Conservation (phyloP, 2,113 vertebrate genomes). For the Agapornis roseicollis region DNA sequence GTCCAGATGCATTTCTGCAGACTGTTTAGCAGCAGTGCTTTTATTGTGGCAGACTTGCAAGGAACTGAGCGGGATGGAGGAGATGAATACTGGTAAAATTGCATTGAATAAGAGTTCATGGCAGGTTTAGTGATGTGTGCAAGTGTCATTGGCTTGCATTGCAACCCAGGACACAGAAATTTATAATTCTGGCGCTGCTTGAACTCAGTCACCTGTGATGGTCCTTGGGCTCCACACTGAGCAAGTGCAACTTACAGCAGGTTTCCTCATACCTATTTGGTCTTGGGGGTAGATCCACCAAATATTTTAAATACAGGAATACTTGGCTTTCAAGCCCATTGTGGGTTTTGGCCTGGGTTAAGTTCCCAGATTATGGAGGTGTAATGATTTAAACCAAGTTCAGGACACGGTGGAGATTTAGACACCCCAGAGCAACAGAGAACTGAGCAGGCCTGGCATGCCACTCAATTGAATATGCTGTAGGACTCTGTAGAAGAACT, state of each 20-base stretch:
- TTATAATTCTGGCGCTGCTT: background rate
- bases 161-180: background rate
- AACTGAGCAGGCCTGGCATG: background rate
- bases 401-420: background rate
- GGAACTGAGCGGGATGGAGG: background rate
- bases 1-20: background rate
- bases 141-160: rapidly evolving
- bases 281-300: background rate
- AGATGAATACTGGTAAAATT: background rate
- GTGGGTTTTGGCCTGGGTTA: background rate
- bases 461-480: background rate
- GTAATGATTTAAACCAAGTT: too few species aligned
- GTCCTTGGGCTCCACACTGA: background rate
- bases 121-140: background rate
- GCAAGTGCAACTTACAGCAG: background rate
- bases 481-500: background rate
- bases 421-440: background rate
- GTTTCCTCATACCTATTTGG: background rate
- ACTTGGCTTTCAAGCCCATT: background rate
- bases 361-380: background rate
- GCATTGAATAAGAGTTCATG: background rate
- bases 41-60: background rate
- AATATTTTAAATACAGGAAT: background rate
- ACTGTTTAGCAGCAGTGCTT: background rate
- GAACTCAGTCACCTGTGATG: background rate